Base-by-base conservation (phyloP, 2,113 vertebrate genomes). In the Pedionomus torquatus region DNA sequence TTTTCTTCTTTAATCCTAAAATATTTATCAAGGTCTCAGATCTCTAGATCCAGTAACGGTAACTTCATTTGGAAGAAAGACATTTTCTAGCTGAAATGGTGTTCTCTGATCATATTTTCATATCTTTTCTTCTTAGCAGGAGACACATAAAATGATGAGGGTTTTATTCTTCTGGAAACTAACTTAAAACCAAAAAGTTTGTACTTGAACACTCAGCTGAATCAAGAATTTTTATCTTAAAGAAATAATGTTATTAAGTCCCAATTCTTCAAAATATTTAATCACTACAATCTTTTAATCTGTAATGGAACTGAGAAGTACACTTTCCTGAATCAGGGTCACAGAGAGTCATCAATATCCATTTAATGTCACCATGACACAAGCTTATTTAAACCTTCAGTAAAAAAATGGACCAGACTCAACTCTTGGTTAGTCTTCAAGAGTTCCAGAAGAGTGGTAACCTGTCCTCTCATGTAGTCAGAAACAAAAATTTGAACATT, bases 1-100 rank as follows among this genome's bases (percentile, higher is more conserved):
- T 95, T 81, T 96, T 70, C 46, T 86, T 72, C 64, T 92, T 90
- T 96, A 92, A 89, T 84, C 28, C 61, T 92, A 68, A 95, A 94
- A 94, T 93, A 96, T 92, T 92, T 94, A 89, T 87, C 48, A 86
- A 58, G 60, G 72, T 90, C 79, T 93, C 76, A 92, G 60, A 86
- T 92, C 60, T 83, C 68, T 85, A 86, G 35, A 86, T 88, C 4
- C 60, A 89, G 12, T 20, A 86, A 57, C 18, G 11, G 37, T 51
- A 75, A 20, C 26, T 84, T 78, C 21, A 68, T 60, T 66, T 90
- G 60, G 15, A 94, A 90, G 33, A 81, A 96, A 88, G 44, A 23
- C 0, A 31, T 89, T 92, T 95, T 94, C 64, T 44, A 78, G 6
- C 41, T 57, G 39, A 86, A 80, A 64, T 3, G 23, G 23, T 83